Percentiles rank a stretch among this genome's conserved stretches.
phyloP scores from a whole-genome alignment of 2,113 vertebrate genomes.

The Jaculus jaculus region DNA sequence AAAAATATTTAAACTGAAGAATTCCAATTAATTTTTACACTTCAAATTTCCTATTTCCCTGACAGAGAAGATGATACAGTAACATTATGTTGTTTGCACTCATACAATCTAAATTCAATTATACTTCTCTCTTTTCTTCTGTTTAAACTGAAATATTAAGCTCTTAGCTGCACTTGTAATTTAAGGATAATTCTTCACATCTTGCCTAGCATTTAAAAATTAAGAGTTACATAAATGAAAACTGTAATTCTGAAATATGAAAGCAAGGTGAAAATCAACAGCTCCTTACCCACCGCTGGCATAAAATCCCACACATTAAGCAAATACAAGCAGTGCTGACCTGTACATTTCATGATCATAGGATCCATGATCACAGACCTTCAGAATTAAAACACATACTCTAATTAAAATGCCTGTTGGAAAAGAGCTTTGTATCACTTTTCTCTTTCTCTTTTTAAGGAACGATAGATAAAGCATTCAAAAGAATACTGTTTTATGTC shows the following conservation, averaged over 20 bases:
- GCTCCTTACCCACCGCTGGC: neutral
- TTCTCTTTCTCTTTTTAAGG: neutral
- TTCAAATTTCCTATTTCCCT: neutral
- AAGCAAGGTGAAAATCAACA: neutral
- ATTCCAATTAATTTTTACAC: conserved; percentile 7
- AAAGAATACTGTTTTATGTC: neutral
- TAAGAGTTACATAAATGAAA: neutral
- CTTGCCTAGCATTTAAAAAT: neutral
- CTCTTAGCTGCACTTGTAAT: neutral
- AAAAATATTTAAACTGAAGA: neutral
- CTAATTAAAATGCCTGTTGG: neutral
- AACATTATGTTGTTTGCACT: neutral
- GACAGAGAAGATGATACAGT: neutral
- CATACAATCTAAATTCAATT: neutral
- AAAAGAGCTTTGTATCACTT: neutral
- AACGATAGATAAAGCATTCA: neutral
- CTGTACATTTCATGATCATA: neutral
- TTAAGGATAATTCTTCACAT: neutral
- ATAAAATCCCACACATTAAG: neutral
- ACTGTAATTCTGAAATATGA: neutral
- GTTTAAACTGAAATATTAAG: neutral
- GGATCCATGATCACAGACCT: too few species aligned
- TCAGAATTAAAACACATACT: neutral
- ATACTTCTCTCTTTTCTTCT: neutral
- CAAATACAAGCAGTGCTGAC: too few species aligned